Conservation (phyloP, 1,140 invertebrate genomes). For the Hestina assimilis region DNA sequence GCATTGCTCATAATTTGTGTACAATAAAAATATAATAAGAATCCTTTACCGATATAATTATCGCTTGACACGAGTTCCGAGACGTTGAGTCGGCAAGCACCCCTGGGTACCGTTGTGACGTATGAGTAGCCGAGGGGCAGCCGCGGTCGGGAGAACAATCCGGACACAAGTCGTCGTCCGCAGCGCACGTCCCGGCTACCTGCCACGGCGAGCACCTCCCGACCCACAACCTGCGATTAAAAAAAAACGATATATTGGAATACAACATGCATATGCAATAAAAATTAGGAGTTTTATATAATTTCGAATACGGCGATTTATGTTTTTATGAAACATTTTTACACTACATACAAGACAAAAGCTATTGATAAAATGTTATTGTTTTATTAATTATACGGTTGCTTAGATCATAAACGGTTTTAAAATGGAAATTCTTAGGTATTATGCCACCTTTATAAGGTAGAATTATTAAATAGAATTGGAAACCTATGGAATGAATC, state of each 20-base stretch:
- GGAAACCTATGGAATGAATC: too few relatives aligned
- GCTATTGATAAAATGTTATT: too few relatives aligned
- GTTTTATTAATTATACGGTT: too few relatives aligned
- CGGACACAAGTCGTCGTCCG: constrained; percentile 87
- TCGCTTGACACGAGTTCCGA: constrained; percentile 89
- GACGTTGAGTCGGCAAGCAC: constrained; percentile 93
- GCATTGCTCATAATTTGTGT: too few relatives aligned
- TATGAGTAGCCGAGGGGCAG: constrained; percentile 90
- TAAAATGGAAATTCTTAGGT: too few relatives aligned
- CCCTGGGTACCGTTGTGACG: constrained; percentile 90
- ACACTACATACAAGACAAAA: too few relatives aligned
- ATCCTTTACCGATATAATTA: constrained; percentile 92
- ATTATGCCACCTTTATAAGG: too few relatives aligned
- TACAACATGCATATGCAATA: not conserved
- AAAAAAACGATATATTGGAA: not conserved
- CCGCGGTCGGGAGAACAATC: constrained; percentile 89
- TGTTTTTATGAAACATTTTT: too few relatives aligned
- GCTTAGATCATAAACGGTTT: too few relatives aligned
- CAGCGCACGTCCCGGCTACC: constrained; percentile 84
- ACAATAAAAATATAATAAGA: too few relatives aligned
- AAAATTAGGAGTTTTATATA: not conserved
- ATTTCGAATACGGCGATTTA: too few relatives aligned
- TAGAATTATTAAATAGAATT: too few relatives aligned
- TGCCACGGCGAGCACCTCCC: constrained; percentile 83
- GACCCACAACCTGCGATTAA: constrained; percentile 81